Evolutionary conservation across 2,797 vertebrate species (phyloP).

Genomic region (Nyctalus aviator): DNA sequence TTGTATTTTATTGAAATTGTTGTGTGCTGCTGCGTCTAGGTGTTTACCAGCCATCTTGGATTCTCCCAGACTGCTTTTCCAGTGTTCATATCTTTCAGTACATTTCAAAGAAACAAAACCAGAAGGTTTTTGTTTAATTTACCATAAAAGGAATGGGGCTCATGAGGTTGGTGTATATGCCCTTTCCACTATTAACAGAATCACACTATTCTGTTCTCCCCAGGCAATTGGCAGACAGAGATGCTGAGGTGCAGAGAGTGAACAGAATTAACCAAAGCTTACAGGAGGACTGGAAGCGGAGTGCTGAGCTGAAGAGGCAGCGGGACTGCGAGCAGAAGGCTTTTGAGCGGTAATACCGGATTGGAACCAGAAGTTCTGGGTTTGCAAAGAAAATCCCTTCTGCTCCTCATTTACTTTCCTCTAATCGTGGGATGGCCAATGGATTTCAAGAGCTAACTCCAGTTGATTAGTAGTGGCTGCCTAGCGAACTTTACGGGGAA

Average conservation of each 20-base stretch:
- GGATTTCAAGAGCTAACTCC: background rate
- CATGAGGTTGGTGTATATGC: background rate
- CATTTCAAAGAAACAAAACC: constrained; percentile 49
- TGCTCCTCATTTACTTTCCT: background rate
- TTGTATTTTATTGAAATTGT: too few species aligned
- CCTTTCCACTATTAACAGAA: background rate
- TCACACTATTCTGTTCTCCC: background rate
- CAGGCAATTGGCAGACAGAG: constrained; percentile 86
- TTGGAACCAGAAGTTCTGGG: background rate
- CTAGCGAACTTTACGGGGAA: background rate
- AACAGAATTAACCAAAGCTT: constrained; percentile 84
- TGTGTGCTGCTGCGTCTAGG: too few species aligned
- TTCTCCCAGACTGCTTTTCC: too few species aligned
- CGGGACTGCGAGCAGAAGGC: constrained; percentile 87
- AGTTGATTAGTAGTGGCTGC: background rate
- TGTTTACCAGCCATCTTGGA: too few species aligned
- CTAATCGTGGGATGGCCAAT: background rate
- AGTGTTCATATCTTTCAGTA: background rate
- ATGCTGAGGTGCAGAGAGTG: constrained; percentile 83
- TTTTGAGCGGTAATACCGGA: constrained; percentile 86
- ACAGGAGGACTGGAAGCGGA: constrained; percentile 88
- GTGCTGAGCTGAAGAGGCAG: constrained; percentile 85
- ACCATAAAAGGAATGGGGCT: background rate
- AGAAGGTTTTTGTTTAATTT: constrained; percentile 38
- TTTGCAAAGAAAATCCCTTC: background rate